Evolutionary conservation across 2,113 vertebrate species (phyloP), one percentile per base, ranked within the genome.

Genomic region (Tylochromis polylepis): DNA sequence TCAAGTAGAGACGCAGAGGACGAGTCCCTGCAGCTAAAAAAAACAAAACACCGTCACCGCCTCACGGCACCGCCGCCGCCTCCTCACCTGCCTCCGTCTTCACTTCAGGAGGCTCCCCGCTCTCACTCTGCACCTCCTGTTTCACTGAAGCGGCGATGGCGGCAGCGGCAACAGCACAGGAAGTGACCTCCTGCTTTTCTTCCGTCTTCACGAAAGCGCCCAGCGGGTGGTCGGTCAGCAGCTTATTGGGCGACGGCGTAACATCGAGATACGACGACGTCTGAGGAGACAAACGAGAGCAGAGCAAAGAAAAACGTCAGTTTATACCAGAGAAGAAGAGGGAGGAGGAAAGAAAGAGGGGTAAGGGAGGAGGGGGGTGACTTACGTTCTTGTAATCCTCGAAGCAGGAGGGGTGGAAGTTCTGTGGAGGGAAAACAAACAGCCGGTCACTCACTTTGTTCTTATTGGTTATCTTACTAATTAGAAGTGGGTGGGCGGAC

Each of bases 361-460:
- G n/a, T 5, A 11, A 14, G 8, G 7, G 11, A 22, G 20, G 57
- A 6, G 11, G 20, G 31, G 7, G 0, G 15, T 2, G 38, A 46
- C 98, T 99, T 95, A 99, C 99, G 1, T 99, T 99, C 95, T 98
- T 98, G 94, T 99, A 99, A 95, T 99, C 99, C 93, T 99, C 98
- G 0, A 98, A 99, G 93, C 99, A 99, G 70, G 98, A 97, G 5
- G 99, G 99, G 95, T 99, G 99, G 94, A 99, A 99, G 93, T 98
- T 99, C 99, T 99, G 93, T 80, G 85, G 95, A 94, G 29, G 56
- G 15, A 29, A 84, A 85, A 62, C 34, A 80, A 29, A 82, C 36
- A 29, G 3, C 12, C 41, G 49, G 67, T 83, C 34, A 87, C 11
- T 36, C 14, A 0, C 29, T 34, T 58, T 49, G n/a, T 8, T 27